Evolutionary conservation across 1,140 invertebrate species (phyloP).

Genomic region (Varroa destructor): DNA sequence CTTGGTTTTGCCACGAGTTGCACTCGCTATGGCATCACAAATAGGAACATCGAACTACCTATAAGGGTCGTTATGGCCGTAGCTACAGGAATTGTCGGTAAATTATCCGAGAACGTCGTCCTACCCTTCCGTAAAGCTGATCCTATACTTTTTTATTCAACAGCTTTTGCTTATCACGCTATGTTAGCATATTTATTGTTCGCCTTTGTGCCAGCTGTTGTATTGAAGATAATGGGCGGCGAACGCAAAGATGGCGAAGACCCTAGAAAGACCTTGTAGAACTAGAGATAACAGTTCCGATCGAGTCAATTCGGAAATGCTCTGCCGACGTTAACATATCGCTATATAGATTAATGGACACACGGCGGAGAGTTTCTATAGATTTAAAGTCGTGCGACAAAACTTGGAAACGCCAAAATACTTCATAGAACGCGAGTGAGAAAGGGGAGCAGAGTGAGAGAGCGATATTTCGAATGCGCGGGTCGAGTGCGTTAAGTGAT

Average conservation of each 20-base stretch:
- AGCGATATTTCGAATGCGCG: too few species aligned
- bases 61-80: background rate
- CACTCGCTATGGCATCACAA: background rate
- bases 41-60: background rate
- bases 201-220: constrained; percentile 2
- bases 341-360: too few species aligned
- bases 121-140: background rate
- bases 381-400: too few species aligned
- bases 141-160: background rate
- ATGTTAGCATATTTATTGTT: background rate
- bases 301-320: too few species aligned
- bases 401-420: too few species aligned
- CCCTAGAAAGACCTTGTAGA: background rate
- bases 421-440: too few species aligned
- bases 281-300: background rate
- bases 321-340: too few species aligned
- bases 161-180: background rate
- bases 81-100: background rate
- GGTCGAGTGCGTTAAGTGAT: too few species aligned
- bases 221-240: constrained; percentile 8
- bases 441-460: too few species aligned
- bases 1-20: background rate
- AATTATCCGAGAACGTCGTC: background rate
- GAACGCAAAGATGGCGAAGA: background rate
- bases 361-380: too few species aligned